Evolutionary conservation across 2,113 vertebrate genomes (phyloP), one percentile per base, ranked within the genome.

Genomic region (Zeus faber): DNA sequence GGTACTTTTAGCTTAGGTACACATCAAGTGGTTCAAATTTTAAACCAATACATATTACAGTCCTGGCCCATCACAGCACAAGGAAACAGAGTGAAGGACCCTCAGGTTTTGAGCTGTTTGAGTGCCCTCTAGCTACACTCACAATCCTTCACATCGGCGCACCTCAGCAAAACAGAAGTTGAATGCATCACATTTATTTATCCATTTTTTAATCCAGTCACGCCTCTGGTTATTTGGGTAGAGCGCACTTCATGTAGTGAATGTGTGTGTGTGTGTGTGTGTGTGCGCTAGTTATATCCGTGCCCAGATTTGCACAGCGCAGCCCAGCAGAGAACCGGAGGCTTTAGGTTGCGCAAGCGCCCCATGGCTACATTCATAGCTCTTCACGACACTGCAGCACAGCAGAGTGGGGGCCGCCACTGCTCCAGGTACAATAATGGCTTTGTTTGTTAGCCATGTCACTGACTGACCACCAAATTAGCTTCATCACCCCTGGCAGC

Each of bases 401-500:
- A 67, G 59, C 62, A 60, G 20, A 58, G 60, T 44, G 29, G 43
- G 67, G 76, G 54, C 62, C 35, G 33, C 54, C 76, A 67, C 49
- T 59, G 77, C 85, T 83, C 55, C 54, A 59, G 79, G 81, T 74
- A 75, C 79, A 77, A 80, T 59, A 58, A 76, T 69, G 72, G 75
- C 77, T 79, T 80, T 84, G 82, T 84, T 87, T 79, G 76, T 85
- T 82, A 81, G 75, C 80, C 70, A 83, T 82, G 87, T 86, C 83
- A 69, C 68, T 63, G 80, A 85, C 79, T 79, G 83, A 83, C 85
- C 87, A 72, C 76, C 77, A 82, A 83, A 87, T 87, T 85, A 83
- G 83, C 80, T 77, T 83, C 78, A 84, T 85, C 79, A 86, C 84
- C 84, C 76, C 74, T 85, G 82, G 82, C 79, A 82, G 62, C 64